Conservation (phyloP, 2,113 vertebrate genomes). For the Dasyurus viverrinus region DNA sequence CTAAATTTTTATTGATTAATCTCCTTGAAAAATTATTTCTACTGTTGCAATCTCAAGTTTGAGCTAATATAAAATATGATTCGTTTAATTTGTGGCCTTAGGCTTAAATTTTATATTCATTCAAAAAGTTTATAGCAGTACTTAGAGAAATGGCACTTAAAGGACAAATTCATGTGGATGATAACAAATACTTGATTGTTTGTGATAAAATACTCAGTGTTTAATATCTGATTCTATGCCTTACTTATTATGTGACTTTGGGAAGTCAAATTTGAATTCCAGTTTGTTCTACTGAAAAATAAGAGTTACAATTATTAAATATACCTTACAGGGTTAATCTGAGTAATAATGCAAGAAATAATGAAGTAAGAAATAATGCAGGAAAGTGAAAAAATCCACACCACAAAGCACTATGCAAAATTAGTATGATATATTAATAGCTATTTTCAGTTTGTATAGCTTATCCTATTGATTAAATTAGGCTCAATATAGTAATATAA, state of each 20-base stretch:
- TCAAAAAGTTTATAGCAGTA: background rate
- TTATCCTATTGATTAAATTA: background rate
- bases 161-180: background rate
- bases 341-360: background rate
- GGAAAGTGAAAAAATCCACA: background rate
- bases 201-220: background rate
- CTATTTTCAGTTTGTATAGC: background rate
- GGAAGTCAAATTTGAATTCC: background rate
- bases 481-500: background rate
- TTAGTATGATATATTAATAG: background rate
- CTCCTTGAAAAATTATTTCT: background rate
- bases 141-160: background rate
- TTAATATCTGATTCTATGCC: background rate
- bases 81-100: background rate
- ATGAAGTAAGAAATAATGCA: background rate
- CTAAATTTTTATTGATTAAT: background rate
- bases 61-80: background rate
- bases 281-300: background rate
- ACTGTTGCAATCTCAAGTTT: background rate
- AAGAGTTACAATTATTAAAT: background rate
- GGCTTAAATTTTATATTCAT: background rate
- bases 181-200: background rate
- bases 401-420: background rate
- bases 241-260: background rate
- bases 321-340: background rate